Percentiles rank a stretch among this genome's conserved stretches.
Conservation (phyloP, 2,113 vertebrate species). For the Trematocara zebra region DNA sequence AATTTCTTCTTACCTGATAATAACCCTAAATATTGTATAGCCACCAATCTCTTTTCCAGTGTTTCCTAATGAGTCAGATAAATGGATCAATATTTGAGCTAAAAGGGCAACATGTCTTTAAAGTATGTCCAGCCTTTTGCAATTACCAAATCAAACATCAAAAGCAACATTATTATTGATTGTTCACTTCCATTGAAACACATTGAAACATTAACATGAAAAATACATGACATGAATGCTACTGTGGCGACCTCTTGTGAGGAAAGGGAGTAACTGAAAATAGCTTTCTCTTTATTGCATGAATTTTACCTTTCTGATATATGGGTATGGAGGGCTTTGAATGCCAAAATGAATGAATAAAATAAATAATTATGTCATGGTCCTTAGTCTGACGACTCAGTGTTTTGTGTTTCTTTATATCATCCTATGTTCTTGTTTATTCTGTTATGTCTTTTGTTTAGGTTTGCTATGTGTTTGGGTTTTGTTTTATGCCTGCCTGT, state of each 20-base stretch:
- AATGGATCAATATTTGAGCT: background rate
- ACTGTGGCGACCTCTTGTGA: background rate
- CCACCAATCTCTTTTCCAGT: constrained; percentile 32
- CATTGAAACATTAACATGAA: background rate
- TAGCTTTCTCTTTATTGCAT: background rate
- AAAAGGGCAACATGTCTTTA: fast-evolving
- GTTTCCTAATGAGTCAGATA: background rate
- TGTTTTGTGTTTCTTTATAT: too few species aligned
- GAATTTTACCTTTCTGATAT: background rate
- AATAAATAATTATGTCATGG: too few species aligned
- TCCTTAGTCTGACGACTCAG: too few species aligned
- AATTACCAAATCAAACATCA: background rate
- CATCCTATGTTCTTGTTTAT: too few species aligned
- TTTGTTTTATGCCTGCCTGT: too few species aligned
- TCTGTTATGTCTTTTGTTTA: too few species aligned
- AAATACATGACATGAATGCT: background rate
- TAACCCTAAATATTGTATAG: constrained; percentile 3
- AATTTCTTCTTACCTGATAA: background rate
- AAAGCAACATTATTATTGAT: too few species aligned
- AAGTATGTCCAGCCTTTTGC: background rate
- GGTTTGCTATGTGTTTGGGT: too few species aligned
- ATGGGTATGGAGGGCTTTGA: too few species aligned
- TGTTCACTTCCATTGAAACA: background rate
- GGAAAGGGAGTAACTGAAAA: background rate
- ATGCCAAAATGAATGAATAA: too few species aligned